These are phyloP conservation scores for Stenodema calcarata DNA, from an alignment of 2,888 invertebrate genomes.

Conservation along the genomic window DNA sequence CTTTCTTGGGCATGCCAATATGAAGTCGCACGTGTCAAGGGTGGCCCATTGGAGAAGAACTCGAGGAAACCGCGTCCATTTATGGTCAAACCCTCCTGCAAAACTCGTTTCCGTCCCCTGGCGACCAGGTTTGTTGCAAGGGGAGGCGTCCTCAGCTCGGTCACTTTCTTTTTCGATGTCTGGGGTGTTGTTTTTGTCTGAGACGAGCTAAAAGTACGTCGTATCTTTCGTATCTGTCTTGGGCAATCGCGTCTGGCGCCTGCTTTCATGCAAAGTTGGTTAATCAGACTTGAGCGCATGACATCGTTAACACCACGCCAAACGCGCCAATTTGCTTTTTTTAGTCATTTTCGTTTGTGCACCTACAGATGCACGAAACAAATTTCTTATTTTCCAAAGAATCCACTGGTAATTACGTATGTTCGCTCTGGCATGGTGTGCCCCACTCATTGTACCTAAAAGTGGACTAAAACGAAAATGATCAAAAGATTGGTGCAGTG, in stretches of 20 bases:
- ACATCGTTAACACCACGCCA: too few species aligned
- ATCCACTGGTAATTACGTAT: too few species aligned
- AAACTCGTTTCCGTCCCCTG: background rate
- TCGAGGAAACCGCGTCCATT: background rate
- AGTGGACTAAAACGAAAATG: too few species aligned
- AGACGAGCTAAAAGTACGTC: background rate
- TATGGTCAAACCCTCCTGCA: background rate
- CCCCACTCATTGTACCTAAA: too few species aligned
- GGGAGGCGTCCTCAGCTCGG: background rate
- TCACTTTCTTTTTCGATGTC: background rate
- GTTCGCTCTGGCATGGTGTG: too few species aligned
- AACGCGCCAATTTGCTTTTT: too few species aligned
- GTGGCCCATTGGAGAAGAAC: background rate
- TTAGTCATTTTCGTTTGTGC: too few species aligned
- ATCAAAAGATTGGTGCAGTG: too few species aligned
- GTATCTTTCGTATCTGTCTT: background rate
- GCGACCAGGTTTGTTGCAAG: background rate
- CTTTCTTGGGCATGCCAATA: background rate
- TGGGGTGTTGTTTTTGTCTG: background rate
- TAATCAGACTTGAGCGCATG: too few species aligned
- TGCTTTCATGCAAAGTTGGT: background rate
- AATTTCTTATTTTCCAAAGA: too few species aligned
- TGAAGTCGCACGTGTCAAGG: background rate
- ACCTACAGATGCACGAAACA: too few species aligned
- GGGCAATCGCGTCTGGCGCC: background rate